Conservation (phyloP, 92 coral and sea anemone species). For the Nematostella vectensis region DNA sequence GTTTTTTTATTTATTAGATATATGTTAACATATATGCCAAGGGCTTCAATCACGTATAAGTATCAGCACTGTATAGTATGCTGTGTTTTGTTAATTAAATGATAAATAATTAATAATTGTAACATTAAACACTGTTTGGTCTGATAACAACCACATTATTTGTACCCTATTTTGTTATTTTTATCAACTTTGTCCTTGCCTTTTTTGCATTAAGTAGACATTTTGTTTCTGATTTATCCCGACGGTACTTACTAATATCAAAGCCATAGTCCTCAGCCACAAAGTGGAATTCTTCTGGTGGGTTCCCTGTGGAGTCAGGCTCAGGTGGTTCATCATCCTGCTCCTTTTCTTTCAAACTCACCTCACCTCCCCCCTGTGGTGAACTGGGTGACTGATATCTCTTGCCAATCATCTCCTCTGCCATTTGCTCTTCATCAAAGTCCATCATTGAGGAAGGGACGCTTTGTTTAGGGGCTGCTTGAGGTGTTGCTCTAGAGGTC, state of each 20-base stretch:
- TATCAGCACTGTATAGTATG: no score
- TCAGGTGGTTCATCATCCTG: conserved; percentile 20
- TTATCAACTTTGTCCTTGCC: no score
- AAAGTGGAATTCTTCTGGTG: conserved; percentile 25
- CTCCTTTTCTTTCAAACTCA: neutral
- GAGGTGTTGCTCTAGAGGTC: neutral
- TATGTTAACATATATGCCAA: no score
- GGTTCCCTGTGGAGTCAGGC: conserved; percentile 18
- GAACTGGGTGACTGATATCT: neutral
- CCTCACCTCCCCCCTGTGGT: neutral
- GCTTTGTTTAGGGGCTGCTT: neutral
- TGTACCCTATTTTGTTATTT: no score
- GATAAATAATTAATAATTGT: no score
- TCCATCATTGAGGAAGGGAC: neutral
- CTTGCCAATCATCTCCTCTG: neutral
- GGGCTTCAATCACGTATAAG: no score
- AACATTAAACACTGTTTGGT: no score
- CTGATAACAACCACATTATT: no score
- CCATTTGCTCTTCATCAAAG: neutral
- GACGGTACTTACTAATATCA: conserved; percentile 44
- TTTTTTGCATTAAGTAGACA: no score
- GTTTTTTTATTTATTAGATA: no score
- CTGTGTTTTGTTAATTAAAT: no score
- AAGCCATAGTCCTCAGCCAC: conserved; percentile 51
- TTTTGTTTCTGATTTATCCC: no score